phyloP scores from a whole-genome alignment of 2,888 invertebrate genomes.

The Aelia acuminata region DNA sequence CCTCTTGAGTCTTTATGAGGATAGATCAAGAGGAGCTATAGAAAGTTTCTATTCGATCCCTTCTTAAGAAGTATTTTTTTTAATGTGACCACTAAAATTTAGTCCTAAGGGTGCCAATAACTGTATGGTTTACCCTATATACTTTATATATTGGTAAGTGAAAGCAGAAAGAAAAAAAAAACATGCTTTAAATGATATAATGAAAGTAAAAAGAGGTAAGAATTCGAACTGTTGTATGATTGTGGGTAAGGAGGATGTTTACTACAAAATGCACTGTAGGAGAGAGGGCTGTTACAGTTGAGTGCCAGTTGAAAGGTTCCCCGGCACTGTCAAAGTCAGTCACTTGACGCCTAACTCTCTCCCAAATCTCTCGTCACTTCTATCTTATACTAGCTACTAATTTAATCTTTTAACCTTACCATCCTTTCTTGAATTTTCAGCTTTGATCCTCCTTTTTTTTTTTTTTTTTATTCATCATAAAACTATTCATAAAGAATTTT shows the following conservation, averaged over 20 bases:
- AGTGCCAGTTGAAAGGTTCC: neutral
- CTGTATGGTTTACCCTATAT: no score
- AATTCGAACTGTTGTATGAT: neutral
- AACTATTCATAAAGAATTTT: no score
- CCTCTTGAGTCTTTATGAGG: no score
- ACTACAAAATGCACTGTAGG: conserved; percentile 6
- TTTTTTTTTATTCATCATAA: no score
- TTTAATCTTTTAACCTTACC: neutral
- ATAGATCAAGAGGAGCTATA: no score
- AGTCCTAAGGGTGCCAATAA: no score
- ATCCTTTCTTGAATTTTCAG: neutral
- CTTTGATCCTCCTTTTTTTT: neutral
- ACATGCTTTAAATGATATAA: neutral
- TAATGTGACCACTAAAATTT: no score
- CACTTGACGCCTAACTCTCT: neutral
- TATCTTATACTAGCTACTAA: neutral
- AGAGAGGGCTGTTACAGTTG: neutral
- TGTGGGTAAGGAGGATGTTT: neutral
- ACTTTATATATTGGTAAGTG: no score
- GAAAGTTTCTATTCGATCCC: no score
- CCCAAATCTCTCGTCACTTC: neutral
- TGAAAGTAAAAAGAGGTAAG: neutral
- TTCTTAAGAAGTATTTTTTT: no score
- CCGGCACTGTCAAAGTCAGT: neutral
- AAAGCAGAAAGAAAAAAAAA: no score